Percentiles rank a stretch among this genome's conserved stretches.
These are phyloP conservation scores for Anguilla marmorata DNA, from an alignment of 2,797 vertebrate genomes.

Conservation along the genomic window DNA sequence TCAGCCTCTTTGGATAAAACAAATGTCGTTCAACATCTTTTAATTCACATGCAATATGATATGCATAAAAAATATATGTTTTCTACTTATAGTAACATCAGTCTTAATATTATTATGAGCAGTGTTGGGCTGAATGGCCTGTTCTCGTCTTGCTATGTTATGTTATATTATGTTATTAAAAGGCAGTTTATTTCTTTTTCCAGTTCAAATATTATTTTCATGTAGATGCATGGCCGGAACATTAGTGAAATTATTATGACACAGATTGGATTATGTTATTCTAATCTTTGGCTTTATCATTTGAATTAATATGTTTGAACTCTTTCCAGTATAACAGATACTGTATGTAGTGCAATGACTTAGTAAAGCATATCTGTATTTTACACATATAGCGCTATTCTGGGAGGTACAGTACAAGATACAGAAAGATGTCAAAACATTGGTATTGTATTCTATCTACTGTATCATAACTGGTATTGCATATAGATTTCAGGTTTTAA, in stretches of 20 bases:
- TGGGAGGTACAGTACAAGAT: not conserved
- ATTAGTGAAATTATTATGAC: not conserved
- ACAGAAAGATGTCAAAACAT: not conserved
- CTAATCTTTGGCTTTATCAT: not conserved
- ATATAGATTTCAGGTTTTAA: not conserved
- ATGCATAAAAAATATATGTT: not conserved
- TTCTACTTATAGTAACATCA: not conserved
- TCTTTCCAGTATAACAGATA: not conserved
- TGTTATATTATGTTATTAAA: not conserved
- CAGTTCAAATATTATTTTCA: not conserved
- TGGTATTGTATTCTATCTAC: not conserved
- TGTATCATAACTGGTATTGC: not conserved
- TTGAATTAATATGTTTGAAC: not conserved
- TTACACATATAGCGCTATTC: not conserved
- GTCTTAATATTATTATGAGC: too few species aligned
- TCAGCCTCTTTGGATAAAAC: not conserved
- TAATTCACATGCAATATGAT: not conserved
- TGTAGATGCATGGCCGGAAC: not conserved
- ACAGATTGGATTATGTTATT: not conserved
- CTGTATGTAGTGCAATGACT: not conserved
- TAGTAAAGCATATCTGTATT: not conserved
- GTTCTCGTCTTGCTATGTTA: too few species aligned
- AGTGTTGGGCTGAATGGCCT: too few species aligned
- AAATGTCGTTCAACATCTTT: not conserved
- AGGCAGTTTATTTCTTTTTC: not conserved